These are phyloP conservation scores for Andrena camellia DNA, from an alignment of 2,888 invertebrate genomes.

Conservation along the genomic window DNA sequence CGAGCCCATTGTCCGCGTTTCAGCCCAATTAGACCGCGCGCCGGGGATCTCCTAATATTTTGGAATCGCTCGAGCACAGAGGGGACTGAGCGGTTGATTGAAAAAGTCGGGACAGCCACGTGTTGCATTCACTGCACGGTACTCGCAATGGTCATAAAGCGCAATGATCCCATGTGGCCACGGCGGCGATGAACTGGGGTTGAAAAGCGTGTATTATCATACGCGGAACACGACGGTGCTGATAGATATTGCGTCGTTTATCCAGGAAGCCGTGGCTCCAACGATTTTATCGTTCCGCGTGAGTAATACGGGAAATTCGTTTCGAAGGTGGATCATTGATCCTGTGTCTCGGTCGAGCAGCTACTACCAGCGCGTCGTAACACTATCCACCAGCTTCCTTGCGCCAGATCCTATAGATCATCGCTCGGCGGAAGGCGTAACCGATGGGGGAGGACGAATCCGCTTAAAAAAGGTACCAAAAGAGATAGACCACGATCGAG, in stretches of 20 bases:
- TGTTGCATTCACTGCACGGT: constrained; percentile 21
- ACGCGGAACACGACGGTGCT: background rate
- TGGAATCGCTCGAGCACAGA: background rate
- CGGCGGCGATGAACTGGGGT: background rate
- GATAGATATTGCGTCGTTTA: background rate
- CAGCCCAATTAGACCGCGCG: background rate
- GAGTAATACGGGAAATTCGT: background rate
- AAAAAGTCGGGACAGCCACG: constrained; percentile 22
- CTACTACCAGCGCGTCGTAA: no score
- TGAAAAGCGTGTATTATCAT: constrained; percentile 9
- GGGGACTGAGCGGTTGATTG: background rate
- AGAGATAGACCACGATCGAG: background rate
- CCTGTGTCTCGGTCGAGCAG: background rate
- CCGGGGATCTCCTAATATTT: background rate
- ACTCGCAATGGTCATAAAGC: constrained; percentile 28
- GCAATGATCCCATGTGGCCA: constrained; percentile 34
- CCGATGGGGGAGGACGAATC: background rate
- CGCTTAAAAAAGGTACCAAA: background rate
- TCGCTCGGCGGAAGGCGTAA: background rate
- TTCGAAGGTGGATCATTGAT: background rate
- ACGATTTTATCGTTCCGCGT: background rate
- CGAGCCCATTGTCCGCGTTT: background rate
- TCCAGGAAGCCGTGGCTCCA: background rate
- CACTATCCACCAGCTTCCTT: background rate
- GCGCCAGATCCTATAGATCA: background rate